phyloP scores from a whole-genome alignment of 2,113 vertebrate species.

The Hydrolagus affinis region DNA sequence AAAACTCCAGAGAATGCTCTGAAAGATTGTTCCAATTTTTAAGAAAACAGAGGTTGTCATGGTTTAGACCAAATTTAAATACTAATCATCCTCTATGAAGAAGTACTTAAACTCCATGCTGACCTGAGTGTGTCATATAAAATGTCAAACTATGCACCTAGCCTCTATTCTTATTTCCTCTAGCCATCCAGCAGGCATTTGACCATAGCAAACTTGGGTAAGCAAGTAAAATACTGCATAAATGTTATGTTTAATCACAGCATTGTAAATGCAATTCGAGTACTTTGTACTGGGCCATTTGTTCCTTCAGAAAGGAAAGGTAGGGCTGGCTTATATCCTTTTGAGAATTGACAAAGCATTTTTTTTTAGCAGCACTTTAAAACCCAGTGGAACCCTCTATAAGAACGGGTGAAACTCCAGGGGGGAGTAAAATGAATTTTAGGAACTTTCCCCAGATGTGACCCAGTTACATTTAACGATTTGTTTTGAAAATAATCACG shows the following conservation, averaged over 20 bases:
- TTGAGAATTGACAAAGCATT: neutral
- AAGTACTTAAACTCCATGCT: neutral
- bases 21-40: neutral
- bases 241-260: neutral
- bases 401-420: too few relatives aligned
- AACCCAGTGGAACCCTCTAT: too few relatives aligned
- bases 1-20: neutral
- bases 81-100: neutral
- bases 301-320: neutral
- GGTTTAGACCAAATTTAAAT: neutral
- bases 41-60: neutral
- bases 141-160: neutral
- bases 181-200: neutral
- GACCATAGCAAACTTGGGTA: neutral
- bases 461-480: too few relatives aligned
- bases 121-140: neutral
- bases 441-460: too few relatives aligned
- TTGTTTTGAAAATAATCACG: too few relatives aligned
- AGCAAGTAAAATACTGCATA: neutral
- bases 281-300: neutral
- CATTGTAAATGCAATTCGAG: neutral
- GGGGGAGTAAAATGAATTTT: too few relatives aligned
- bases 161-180: neutral
- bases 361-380: too few relatives aligned
- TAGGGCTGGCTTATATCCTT: neutral